Evolutionary conservation across 2,888 invertebrate species (phyloP).

Genomic region (Epistrophella euchroma): DNA sequence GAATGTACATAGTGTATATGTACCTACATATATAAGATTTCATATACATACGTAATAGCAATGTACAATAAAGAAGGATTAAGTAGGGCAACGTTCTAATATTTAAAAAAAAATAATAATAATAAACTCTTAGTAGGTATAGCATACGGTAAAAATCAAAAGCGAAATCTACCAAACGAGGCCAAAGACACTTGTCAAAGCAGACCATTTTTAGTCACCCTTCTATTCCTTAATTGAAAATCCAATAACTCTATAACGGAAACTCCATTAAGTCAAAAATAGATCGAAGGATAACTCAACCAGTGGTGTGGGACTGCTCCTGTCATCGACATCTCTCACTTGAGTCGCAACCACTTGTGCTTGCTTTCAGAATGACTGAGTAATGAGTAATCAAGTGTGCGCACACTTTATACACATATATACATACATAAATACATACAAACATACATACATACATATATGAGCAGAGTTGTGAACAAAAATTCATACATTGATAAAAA

Average conservation of each 20-base stretch:
- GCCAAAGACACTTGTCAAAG: slow-evolving; percentile 17
- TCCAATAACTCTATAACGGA: slow-evolving; percentile 46
- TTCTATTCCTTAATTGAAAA: slow-evolving; percentile 30
- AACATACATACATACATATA: neutral
- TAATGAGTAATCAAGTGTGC: slow-evolving; percentile 57
- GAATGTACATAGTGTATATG: neutral
- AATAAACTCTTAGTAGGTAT: neutral
- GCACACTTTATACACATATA: neutral
- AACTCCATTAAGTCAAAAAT: slow-evolving; percentile 58
- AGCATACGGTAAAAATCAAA: neutral
- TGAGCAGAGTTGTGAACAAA: neutral
- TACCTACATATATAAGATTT: neutral
- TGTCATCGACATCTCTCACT: slow-evolving; percentile 55
- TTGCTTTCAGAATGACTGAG: slow-evolving; percentile 48
- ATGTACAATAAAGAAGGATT: neutral
- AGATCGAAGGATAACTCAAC: slow-evolving; percentile 48
- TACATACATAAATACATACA: neutral
- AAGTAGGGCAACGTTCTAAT: neutral
- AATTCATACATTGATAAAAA: neutral
- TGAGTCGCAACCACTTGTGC: slow-evolving; percentile 32
- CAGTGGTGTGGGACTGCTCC: slow-evolving; percentile 11
- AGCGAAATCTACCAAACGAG: neutral
- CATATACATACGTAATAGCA: neutral
- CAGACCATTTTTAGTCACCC: slow-evolving; percentile 12
- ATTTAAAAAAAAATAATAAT: neutral